Conservation (phyloP, 1,140 invertebrate species). For the Cydia fagiglandana region DNA sequence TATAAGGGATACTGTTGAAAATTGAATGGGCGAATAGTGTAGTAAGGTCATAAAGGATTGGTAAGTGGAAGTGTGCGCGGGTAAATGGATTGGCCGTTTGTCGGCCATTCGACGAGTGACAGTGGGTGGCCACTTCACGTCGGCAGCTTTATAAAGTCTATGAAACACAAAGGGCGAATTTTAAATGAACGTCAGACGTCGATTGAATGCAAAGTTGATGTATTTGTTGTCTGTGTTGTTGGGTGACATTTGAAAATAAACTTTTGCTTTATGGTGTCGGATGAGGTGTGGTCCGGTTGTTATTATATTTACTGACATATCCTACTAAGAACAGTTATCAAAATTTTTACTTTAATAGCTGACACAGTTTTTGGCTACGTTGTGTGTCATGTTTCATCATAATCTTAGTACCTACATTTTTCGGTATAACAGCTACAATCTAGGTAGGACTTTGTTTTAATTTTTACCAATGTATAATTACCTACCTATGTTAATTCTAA, state of each 20-base stretch:
- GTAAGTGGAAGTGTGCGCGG: constrained; percentile 42
- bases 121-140: constrained; percentile 60
- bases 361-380: too few relatives aligned
- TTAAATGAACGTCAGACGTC: constrained; percentile 49
- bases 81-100: constrained; percentile 69
- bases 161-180: constrained; percentile 55
- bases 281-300: neutral
- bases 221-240: constrained; percentile 20
- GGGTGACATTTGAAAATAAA: constrained; percentile 21
- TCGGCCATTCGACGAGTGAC: constrained; percentile 47
- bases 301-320: neutral
- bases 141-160: constrained; percentile 50
- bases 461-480: too few relatives aligned
- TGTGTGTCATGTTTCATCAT: too few relatives aligned
- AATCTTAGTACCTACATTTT: too few relatives aligned
- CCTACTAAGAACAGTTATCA: neutral
- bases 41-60: constrained; percentile 35
- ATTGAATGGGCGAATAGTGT: neutral
- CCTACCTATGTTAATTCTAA: too few relatives aligned
- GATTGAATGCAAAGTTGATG: constrained; percentile 24
- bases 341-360: neutral
- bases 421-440: too few relatives aligned
- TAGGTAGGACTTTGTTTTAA: too few relatives aligned
- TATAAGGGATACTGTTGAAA: neutral
- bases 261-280: constrained; percentile 10